These are phyloP conservation scores for Penelope pileata DNA, from an alignment of 2,113 vertebrate species.

Conservation along the genomic window DNA sequence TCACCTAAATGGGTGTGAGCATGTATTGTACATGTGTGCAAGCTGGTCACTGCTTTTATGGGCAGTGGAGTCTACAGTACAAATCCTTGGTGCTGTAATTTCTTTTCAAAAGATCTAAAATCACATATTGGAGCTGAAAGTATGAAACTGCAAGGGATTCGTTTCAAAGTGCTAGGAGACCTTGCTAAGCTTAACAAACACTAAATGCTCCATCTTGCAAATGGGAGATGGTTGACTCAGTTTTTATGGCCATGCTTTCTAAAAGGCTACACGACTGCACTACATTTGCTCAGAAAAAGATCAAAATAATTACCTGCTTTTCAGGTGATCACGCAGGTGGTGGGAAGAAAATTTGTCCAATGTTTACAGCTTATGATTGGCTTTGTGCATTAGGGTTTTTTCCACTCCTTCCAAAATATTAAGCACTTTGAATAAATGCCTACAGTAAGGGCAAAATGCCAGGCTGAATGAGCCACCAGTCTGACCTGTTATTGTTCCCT, in stretches of 20 bases:
- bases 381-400: not conserved
- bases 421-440: not conserved
- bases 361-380: not conserved
- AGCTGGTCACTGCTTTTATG: not conserved
- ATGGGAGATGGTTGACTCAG: not conserved
- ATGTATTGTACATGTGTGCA: accelerated
- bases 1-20: not conserved
- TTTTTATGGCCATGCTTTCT: not conserved
- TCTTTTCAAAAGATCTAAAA: not conserved
- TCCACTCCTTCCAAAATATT: not conserved
- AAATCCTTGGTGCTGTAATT: not conserved
- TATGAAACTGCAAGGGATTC: not conserved
- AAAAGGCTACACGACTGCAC: not conserved
- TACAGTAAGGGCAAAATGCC: not conserved
- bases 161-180: not conserved
- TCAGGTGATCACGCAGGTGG: not conserved
- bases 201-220: not conserved
- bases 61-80: not conserved
- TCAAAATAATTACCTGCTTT: not conserved
- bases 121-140: not conserved
- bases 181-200: accelerated
- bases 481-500: not conserved
- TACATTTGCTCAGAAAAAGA: not conserved
- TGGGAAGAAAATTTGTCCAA: not conserved
- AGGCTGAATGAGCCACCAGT: not conserved